phyloP scores from a whole-genome alignment of 2,797 vertebrate species.

The Epinephelus malabaricus region DNA sequence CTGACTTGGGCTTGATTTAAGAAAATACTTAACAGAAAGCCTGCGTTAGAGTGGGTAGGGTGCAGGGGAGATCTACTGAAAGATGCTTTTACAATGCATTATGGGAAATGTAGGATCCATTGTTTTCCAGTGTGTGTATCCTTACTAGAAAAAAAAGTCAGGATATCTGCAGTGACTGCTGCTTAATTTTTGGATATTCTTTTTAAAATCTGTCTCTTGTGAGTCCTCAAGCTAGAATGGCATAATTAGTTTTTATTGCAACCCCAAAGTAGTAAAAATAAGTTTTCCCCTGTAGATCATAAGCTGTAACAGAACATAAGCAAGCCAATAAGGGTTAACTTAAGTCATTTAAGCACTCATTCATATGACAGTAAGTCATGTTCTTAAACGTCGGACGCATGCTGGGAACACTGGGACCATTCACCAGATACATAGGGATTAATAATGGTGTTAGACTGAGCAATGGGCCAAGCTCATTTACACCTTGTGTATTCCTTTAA shows the following conservation, averaged over 20 bases:
- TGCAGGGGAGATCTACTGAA: neutral
- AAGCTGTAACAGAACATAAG: neutral
- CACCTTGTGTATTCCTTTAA: constrained; percentile 13
- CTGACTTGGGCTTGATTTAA: neutral
- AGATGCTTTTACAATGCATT: neutral
- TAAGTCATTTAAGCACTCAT: neutral
- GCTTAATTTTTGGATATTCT: neutral
- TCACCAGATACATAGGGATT: neutral
- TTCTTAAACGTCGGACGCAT: neutral
- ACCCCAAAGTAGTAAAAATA: neutral
- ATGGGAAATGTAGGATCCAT: neutral
- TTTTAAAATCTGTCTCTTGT: neutral
- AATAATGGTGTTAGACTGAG: constrained; percentile 10
- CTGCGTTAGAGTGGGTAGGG: neutral
- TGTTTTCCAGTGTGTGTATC: neutral
- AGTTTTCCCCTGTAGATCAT: neutral
- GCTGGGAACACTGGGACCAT: neutral
- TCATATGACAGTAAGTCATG: neutral
- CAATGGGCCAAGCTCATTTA: constrained; percentile 1
- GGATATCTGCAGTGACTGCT: neutral
- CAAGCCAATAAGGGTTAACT: too few relatives aligned
- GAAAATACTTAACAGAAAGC: neutral
- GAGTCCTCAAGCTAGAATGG: too few relatives aligned
- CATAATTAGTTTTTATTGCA: neutral
- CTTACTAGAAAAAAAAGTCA: neutral